Conservation (phyloP, 2,797 vertebrate species). For the Bradypodion pumilum region DNA sequence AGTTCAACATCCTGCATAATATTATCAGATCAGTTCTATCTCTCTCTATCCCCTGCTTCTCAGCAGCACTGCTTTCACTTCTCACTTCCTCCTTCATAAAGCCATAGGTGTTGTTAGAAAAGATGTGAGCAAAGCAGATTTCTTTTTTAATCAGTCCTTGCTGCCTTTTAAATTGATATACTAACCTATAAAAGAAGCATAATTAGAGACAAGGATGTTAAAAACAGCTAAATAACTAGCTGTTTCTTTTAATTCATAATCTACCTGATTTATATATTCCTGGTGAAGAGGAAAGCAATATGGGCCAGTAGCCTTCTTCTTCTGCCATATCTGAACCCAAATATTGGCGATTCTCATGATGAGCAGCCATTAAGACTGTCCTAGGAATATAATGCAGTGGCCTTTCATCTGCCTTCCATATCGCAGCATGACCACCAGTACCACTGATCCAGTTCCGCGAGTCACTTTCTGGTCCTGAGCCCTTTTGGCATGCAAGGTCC, state of each 20-base stretch:
- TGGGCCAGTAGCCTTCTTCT: no score
- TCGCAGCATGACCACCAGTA: no score
- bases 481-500: no score
- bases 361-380: no score
- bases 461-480: no score
- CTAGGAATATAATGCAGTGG: no score
- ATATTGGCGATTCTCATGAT: no score
- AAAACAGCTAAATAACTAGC: neutral
- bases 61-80: neutral
- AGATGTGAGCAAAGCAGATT: neutral
- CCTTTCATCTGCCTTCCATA: no score
- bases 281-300: neutral
- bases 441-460: no score
- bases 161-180: neutral
- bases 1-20: neutral
- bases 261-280: neutral
- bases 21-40: neutral
- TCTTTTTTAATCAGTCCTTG: neutral
- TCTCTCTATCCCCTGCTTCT: neutral
- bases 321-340: no score
- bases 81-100: neutral
- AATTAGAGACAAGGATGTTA: neutral
- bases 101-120: neutral
- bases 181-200: neutral
- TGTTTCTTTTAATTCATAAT: neutral